Base-by-base conservation (phyloP, 1,140 invertebrate genomes). In the Tenebrio molitor region DNA sequence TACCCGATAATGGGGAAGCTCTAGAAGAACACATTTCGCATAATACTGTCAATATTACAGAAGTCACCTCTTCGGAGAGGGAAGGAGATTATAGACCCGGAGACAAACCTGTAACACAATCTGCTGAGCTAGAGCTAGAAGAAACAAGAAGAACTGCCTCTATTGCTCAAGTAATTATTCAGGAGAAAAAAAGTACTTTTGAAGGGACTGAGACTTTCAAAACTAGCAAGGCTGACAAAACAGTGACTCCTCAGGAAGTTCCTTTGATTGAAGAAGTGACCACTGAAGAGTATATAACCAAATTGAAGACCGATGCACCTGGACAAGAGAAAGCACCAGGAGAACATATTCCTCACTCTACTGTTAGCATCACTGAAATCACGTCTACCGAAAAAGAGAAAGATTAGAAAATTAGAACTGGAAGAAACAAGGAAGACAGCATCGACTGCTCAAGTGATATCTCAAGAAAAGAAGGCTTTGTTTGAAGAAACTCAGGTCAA, bases 131-230 rank as follows among this genome's bases (percentile, higher is more conserved):
- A 16, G 64, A 66, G 1, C 23, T 66, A 25, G 64, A 66, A 66
- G 64, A 66, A 8, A 66, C 64, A 25, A 42, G 64, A 42, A 66
- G 36, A 66, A 42, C 64, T n/a, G 64, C 64, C 0, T 66, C 77
- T 25, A 71, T 80, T 15, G 67, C 74, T 5, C 77, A 83, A 76
- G 69, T 81, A 36, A 46, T 76, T 15, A 50, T 72, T 7, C 75
- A 81, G 76, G 79, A 83, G 36, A 80, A 81, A 73, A 80, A 81
- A 71, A 72, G 33, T 16, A 65, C 14, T 50, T 68, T 68, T 29
- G 65, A 50, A 16, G 77, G 77, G 50, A 14, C 10, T 10, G 21
- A 29, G 6, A 25, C 41, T 2, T 34, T 73, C 58, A 71, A 68
- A 68, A 12, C 34, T 12, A 58, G 67, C 33, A 77, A 71, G 42